Evolutionary conservation across 2,797 vertebrate genomes (phyloP).

Genomic region (Acanthopagrus latus): DNA sequence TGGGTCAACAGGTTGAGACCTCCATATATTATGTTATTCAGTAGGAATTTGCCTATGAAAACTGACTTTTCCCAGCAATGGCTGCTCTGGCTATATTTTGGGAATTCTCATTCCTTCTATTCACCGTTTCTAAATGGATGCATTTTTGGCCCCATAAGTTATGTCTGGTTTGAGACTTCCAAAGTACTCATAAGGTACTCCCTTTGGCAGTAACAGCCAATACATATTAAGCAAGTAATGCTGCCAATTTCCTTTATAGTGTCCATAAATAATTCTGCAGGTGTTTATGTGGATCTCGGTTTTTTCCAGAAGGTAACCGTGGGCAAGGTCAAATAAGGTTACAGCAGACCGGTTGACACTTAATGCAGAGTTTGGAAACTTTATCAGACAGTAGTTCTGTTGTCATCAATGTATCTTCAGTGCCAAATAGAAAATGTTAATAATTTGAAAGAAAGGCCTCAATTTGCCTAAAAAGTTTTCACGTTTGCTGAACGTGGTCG

Average conservation of each 20-base stretch:
- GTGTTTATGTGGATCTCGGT: slow-evolving; percentile 39
- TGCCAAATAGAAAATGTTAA: too few species aligned
- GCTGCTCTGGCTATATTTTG: slow-evolving; percentile 46
- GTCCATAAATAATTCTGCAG: slow-evolving; percentile 55
- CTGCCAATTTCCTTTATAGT: slow-evolving; percentile 47
- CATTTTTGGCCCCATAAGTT: slow-evolving; percentile 48
- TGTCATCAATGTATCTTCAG: slow-evolving; percentile 30
- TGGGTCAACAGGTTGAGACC: slow-evolving; percentile 22
- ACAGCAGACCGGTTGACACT: slow-evolving; percentile 36
- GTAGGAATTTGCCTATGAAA: slow-evolving; percentile 41
- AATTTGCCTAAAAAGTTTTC: too few species aligned
- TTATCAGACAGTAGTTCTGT: too few species aligned
- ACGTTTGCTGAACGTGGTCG: too few species aligned
- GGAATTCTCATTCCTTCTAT: slow-evolving; percentile 39
- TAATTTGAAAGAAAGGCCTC: too few species aligned
- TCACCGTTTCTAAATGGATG: slow-evolving; percentile 51
- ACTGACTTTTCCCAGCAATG: slow-evolving; percentile 36
- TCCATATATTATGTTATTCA: slow-evolving; percentile 27
- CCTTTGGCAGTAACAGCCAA: slow-evolving; percentile 48
- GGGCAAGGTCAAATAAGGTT: slow-evolving; percentile 53
- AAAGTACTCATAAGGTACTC: slow-evolving; percentile 46
- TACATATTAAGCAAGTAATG: slow-evolving; percentile 24
- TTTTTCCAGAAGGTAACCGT: slow-evolving; percentile 37
- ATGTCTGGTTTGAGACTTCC: slow-evolving; percentile 59
- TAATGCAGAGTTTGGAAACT: slow-evolving; percentile 7